Conservation (phyloP, 2,113 vertebrate species). For the Pyrgilauda ruficollis region DNA sequence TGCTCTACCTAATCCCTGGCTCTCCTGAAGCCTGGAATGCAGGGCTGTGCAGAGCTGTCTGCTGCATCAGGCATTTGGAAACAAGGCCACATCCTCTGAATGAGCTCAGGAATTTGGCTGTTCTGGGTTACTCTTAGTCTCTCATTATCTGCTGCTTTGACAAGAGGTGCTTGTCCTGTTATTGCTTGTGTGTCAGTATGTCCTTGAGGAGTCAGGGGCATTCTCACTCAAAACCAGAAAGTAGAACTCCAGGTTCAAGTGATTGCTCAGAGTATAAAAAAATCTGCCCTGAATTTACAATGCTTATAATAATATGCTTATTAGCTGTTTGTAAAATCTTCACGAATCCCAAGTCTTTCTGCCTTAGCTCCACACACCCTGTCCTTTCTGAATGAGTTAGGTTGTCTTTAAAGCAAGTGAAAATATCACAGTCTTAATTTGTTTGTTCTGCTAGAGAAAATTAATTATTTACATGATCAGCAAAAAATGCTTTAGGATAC, state of each 20-base stretch:
- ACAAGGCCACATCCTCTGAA: neutral
- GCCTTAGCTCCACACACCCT: neutral
- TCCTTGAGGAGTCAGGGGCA: neutral
- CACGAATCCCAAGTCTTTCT: neutral
- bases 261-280: neutral
- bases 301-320: neutral
- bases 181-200: neutral
- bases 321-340: neutral
- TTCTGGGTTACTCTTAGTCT: neutral
- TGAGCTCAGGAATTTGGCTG: neutral
- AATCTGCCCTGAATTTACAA: neutral
- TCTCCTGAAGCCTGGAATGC: neutral
- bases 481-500: neutral
- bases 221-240: neutral
- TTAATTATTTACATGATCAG: neutral
- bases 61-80: fast-evolving
- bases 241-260: neutral
- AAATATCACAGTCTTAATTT: neutral
- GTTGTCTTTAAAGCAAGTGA: neutral
- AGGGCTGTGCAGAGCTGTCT: neutral
- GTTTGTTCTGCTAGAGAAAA: neutral
- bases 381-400: neutral
- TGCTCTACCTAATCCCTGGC: neutral
- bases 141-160: neutral
- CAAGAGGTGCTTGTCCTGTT: neutral